phyloP scores from a whole-genome alignment of 2,797 vertebrate genomes.

The Chelmon rostratus region DNA sequence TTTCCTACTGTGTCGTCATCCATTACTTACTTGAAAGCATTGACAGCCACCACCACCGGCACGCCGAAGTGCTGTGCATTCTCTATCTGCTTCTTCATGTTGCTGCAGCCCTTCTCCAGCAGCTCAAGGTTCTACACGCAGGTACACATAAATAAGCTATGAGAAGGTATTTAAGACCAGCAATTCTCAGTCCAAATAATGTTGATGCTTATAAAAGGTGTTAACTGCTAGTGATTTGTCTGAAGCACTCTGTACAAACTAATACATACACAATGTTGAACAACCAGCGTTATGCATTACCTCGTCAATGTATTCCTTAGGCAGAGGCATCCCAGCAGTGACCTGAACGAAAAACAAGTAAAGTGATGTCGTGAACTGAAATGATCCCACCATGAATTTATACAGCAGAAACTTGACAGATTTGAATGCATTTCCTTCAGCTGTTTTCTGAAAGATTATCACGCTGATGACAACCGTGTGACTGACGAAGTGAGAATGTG shows the following conservation, averaged over 20 bases:
- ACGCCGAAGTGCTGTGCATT: conserved; percentile 94
- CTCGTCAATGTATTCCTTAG: conserved; percentile 94
- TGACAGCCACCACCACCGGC: conserved; percentile 96
- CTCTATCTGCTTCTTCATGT: conserved; percentile 96
- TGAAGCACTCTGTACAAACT: too few species aligned
- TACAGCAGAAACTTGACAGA: not conserved
- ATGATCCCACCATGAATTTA: not conserved
- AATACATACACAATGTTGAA: too few species aligned
- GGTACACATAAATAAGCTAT: not conserved
- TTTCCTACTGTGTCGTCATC: not conserved
- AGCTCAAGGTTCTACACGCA: conserved; percentile 90
- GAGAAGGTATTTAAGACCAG: not conserved
- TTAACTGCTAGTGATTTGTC: too few species aligned
- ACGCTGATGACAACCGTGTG: not conserved
- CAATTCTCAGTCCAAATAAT: not conserved
- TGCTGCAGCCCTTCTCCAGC: conserved; percentile 93
- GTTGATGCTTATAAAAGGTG: not conserved
- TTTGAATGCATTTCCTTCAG: not conserved
- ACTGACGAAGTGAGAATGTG: not conserved
- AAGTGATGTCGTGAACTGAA: not conserved
- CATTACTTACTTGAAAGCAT: conserved; percentile 93
- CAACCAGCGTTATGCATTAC: conserved; percentile 79
- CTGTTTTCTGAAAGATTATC: conserved; percentile 3
- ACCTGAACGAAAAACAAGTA: conserved; percentile 84
- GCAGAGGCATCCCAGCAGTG: conserved; percentile 94